Conservation (phyloP, 2,113 vertebrate species). For the Tetrao urogallus region DNA sequence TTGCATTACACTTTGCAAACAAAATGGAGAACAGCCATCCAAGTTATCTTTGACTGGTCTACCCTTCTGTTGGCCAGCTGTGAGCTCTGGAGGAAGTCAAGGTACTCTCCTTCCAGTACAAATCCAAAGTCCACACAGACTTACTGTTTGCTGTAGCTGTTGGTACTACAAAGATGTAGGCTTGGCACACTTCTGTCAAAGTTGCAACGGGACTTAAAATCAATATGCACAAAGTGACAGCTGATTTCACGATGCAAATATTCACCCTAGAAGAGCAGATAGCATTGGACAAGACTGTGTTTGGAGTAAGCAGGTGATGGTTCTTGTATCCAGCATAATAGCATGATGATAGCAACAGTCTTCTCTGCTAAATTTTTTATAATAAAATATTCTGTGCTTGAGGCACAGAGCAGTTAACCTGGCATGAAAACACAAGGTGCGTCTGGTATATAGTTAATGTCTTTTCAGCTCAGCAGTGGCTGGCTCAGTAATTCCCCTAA, state of each 20-base stretch:
- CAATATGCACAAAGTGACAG: accelerated
- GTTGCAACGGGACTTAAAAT: not conserved
- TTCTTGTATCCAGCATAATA: not conserved
- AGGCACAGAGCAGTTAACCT: not conserved
- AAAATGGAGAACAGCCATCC: not conserved
- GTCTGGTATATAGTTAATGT: not conserved
- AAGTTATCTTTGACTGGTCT: not conserved
- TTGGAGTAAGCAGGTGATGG: not conserved
- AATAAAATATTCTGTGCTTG: not conserved
- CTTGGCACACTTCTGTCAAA: not conserved
- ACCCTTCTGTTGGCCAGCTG: not conserved
- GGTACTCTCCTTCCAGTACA: not conserved
- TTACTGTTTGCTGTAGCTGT: not conserved
- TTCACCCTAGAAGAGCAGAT: not conserved
- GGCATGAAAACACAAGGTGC: not conserved
- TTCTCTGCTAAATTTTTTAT: not conserved
- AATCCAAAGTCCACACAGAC: not conserved
- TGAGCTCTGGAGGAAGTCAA: not conserved
- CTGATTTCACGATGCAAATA: not conserved
- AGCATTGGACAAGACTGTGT: not conserved
- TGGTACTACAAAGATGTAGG: not conserved
- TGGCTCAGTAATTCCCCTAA: not conserved
- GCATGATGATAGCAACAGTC: not conserved
- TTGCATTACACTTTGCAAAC: not conserved
- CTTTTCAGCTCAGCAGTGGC: not conserved